Conservation (phyloP, 1,140 invertebrate species). For the Trinorchestia longiramus region DNA sequence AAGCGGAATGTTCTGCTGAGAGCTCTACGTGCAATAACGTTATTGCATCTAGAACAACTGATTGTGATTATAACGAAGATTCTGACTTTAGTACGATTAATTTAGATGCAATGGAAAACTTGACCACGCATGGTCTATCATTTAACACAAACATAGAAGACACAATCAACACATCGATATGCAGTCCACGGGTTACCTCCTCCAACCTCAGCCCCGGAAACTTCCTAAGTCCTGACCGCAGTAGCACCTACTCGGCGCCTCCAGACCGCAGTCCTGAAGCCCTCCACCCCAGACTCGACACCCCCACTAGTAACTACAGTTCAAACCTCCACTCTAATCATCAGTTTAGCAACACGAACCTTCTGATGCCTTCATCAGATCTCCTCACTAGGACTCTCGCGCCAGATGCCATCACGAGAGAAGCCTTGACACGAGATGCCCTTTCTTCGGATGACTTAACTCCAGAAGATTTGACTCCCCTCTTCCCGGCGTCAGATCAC, state of each 20-base stretch:
- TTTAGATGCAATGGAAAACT: slow-evolving; percentile 30
- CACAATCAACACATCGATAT: background rate
- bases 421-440: slow-evolving; percentile 32
- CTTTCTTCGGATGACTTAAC: slow-evolving; percentile 32
- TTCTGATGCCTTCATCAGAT: slow-evolving; percentile 29
- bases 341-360: background rate
- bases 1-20: background rate
- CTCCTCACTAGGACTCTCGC: slow-evolving; percentile 4
- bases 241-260: background rate
- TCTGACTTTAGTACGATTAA: slow-evolving; percentile 38
- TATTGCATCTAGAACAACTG: background rate
- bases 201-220: slow-evolving; percentile 33
- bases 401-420: background rate
- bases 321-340: background rate
- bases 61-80: slow-evolving; percentile 2
- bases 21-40: slow-evolving; percentile 10
- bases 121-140: background rate
- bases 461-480: slow-evolving; percentile 27
- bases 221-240: slow-evolving; percentile 29
- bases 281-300: background rate
- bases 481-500: slow-evolving; percentile 33
- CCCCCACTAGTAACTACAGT: slow-evolving; percentile 10
- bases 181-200: slow-evolving; percentile 18
- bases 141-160: slow-evolving; percentile 16
- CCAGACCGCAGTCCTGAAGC: background rate